Evolutionary conservation across 2,888 invertebrate species (phyloP), one percentile per base, ranked within the genome.

Genomic region (Aleiodes alternator): DNA sequence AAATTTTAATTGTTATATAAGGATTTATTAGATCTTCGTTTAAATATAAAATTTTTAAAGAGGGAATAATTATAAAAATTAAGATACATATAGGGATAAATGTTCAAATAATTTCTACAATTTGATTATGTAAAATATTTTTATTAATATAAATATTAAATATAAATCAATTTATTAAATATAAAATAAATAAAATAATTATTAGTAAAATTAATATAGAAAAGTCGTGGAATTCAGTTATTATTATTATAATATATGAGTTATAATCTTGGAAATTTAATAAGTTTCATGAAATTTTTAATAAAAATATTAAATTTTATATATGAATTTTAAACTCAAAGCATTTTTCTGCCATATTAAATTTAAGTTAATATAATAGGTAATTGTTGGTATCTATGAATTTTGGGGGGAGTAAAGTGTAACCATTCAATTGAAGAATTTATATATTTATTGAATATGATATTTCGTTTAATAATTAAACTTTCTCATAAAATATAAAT

Each of bases 271-370:
- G 93, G 78, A 93, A 87, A 76, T 90, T 90, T 81, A 93, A 82
- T 84, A 90, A 34, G 3, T 4, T 91, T 80, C 91, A 91, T 92
- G 92, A 92, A 9, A 92, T 87, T 91, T 92, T 91, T 92, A 92
- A 92, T 91, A 92, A 81, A 92, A 92, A 92, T 90, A 89, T n/a
- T 84, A 86, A 88, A 90, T 91, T 93, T 93, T 93, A 93, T 92
- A 90, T 90, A 92, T 92, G 92, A 90, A 91, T 91, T 91, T 93
- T 93, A 93, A 93, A 91, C 92, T 91, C 92, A 92, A 91, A 91
- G 92, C 91, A 91, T 90, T 90, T 90, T 81, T 91, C 91, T 91
- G 91, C 90, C 93, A 93, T 90, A 69, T 75, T 80, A 79, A 80
- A 80, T 14, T 76, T 77, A 43, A 69, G 23, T 79, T 64, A 71